phyloP scores from a whole-genome alignment of 2,888 invertebrate species.

The Chloromyia formosa region DNA sequence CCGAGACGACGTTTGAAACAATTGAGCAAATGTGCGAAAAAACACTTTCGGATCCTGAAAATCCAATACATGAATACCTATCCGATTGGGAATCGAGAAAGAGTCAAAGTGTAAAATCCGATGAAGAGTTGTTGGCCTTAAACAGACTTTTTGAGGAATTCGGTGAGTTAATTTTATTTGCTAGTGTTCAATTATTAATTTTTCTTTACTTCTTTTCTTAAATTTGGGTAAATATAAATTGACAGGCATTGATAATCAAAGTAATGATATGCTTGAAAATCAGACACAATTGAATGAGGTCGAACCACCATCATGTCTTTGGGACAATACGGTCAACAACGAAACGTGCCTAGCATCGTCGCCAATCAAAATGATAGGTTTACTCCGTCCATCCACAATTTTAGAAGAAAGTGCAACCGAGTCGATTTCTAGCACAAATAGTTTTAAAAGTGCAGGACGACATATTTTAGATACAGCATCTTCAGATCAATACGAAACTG shows the following conservation, averaged over 20 bases:
- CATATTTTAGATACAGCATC: constrained; percentile 53
- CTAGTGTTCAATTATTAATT: no score
- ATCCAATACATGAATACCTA: constrained; percentile 52
- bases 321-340: constrained; percentile 58
- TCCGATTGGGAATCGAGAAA: constrained; percentile 17
- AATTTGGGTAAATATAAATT: no score
- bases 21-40: constrained; percentile 61
- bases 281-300: constrained; percentile 60
- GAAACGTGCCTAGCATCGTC: constrained; percentile 54
- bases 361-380: constrained; percentile 61
- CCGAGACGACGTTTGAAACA: constrained; percentile 57
- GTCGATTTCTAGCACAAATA: constrained; percentile 33
- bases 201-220: no score
- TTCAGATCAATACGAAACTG: constrained; percentile 58
- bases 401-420: constrained; percentile 55
- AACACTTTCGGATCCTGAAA: constrained; percentile 60
- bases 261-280: constrained; percentile 51
- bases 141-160: constrained; percentile 56
- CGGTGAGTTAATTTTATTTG: constrained; percentile 49
- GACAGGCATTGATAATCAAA: constrained; percentile 37
- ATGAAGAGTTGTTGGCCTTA: constrained; percentile 55
- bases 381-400: constrained; percentile 62
- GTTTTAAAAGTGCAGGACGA: constrained; percentile 45
- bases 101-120: constrained; percentile 34
- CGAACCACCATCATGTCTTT: constrained; percentile 60